Evolutionary conservation across 1,140 invertebrate genomes (phyloP).

Genomic region (Cotesia glomerata): DNA sequence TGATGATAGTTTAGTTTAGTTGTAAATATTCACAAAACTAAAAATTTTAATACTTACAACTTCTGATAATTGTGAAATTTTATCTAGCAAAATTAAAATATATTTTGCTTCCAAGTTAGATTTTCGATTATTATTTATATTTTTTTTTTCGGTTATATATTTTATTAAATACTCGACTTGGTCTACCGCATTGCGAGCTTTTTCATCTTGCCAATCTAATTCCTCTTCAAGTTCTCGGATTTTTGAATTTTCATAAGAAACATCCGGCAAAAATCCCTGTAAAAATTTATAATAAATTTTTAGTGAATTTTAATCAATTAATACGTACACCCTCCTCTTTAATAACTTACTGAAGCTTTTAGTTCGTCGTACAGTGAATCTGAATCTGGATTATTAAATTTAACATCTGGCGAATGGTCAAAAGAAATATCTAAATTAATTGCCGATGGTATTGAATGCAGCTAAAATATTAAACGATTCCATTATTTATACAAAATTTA

Average conservation of each 20-base stretch:
- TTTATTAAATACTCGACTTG: conserved; percentile 27
- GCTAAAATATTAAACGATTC: conserved; percentile 20
- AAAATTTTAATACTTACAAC: not conserved
- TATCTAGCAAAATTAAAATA: not conserved
- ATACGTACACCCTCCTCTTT: not conserved
- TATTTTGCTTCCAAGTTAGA: not conserved
- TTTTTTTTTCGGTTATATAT: not conserved
- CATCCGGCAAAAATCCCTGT: conserved; percentile 38
- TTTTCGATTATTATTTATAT: not conserved
- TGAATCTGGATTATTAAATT: not conserved
- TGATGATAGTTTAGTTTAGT: not conserved
- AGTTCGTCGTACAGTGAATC: conserved; percentile 39
- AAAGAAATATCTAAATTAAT: conserved; percentile 19
- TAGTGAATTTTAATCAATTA: not conserved
- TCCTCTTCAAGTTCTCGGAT: conserved; percentile 35
- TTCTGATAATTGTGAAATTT: conserved; percentile 1
- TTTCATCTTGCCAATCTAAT: conserved; percentile 32
- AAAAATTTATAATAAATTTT: not conserved
- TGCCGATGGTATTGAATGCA: conserved; percentile 26
- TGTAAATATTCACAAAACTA: not conserved
- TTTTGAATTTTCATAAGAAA: conserved; percentile 12
- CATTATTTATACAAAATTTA: not conserved
- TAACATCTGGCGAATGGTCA: conserved; percentile 32
- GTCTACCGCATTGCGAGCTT: conserved; percentile 23
- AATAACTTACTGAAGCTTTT: conserved; percentile 39